phyloP scores from a whole-genome alignment of 2,113 vertebrate species.

The Neolamprologus sp. region DNA sequence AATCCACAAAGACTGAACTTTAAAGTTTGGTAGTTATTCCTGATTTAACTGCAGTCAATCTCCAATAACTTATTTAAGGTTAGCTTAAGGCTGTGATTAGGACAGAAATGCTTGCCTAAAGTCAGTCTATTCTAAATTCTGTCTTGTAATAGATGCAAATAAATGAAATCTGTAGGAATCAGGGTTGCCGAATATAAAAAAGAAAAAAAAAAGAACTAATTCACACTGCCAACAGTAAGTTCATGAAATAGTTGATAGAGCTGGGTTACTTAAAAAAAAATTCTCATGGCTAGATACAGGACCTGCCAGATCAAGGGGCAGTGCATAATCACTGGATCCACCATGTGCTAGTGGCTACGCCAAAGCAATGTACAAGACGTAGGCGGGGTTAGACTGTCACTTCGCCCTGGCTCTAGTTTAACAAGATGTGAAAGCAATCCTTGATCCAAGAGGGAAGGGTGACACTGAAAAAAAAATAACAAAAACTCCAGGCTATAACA shows the following conservation, averaged over 20 bases:
- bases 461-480: background rate
- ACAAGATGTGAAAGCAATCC: background rate
- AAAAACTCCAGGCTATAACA: constrained; percentile 20
- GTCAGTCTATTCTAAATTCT: background rate
- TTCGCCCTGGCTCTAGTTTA: background rate
- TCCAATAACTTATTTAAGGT: background rate
- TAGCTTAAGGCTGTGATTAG: background rate
- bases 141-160: background rate
- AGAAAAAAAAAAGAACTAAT: background rate
- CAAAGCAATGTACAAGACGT: background rate
- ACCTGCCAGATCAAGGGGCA: background rate
- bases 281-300: background rate
- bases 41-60: background rate
- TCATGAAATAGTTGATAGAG: background rate
- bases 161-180: background rate
- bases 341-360: background rate
- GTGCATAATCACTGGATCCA: background rate
- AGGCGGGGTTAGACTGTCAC: background rate
- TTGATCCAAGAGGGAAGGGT: background rate
- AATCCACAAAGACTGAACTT: background rate
- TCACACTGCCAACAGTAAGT: background rate
- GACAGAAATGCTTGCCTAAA: background rate
- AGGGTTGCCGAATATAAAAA: background rate
- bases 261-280: background rate
- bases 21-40: background rate